Percentiles rank a stretch among this genome's conserved stretches.
Evolutionary conservation across 1,140 invertebrate genomes (phyloP).

Genomic region (Dendroctonus valens): DNA sequence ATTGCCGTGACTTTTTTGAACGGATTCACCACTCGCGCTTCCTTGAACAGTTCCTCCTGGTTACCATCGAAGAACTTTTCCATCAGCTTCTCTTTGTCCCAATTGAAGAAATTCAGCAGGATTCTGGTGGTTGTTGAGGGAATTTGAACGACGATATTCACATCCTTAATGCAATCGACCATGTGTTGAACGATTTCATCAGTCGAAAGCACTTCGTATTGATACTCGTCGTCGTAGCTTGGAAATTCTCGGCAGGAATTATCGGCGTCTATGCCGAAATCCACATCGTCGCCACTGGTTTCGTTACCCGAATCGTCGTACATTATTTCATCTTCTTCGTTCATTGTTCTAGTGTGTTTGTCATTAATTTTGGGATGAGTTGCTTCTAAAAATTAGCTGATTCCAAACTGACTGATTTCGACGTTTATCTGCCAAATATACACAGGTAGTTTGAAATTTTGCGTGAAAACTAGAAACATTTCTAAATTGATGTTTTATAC

Average conservation of each 20-base stretch:
- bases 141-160: conserved; percentile 57
- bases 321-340: conserved; percentile 60
- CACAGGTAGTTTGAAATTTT: too few species aligned
- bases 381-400: conserved; percentile 4
- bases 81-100: conserved; percentile 75
- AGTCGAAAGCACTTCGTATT: conserved; percentile 80
- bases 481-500: too few species aligned
- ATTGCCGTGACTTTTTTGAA: conserved; percentile 50
- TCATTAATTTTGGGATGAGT: conserved; percentile 22
- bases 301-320: conserved; percentile 89
- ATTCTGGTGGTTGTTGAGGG: conserved; percentile 61
- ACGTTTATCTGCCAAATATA: conserved; percentile 9
- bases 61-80: conserved; percentile 68
- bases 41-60: conserved; percentile 63
- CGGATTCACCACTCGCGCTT: conserved; percentile 67
- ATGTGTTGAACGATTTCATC: conserved; percentile 68
- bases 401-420: conserved; percentile 24
- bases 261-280: conserved; percentile 88
- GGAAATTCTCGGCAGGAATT: conserved; percentile 67
- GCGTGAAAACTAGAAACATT: too few species aligned
- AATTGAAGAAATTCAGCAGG: conserved; percentile 69
- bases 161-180: conserved; percentile 68
- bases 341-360: conserved; percentile 51
- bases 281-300: conserved; percentile 87
- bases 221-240: conserved; percentile 84